A percentile compares a stretch with the other conserved stretches of the same genome.
Evolutionary conservation across 2,888 invertebrate species (phyloP).

Genomic region (Plagiodera versicolora): DNA sequence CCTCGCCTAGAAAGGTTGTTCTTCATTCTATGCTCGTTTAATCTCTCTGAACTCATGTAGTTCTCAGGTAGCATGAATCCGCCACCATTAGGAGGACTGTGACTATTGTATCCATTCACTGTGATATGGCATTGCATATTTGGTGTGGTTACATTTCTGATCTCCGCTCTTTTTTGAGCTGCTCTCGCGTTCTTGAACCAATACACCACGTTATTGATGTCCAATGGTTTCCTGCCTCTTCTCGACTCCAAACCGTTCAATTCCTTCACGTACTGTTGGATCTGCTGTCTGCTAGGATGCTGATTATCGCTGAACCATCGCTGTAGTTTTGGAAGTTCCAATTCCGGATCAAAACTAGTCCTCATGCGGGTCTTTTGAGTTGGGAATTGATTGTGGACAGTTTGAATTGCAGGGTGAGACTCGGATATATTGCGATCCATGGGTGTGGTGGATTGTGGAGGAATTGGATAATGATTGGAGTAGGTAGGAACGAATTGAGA

Average conservation of each 20-base stretch:
- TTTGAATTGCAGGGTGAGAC: conserved; percentile 73
- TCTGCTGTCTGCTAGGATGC: conserved; percentile 95
- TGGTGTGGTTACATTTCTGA: conserved; percentile 61
- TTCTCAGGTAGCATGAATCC: conserved; percentile 64
- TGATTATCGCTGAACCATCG: conserved; percentile 97
- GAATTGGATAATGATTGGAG: conserved; percentile 57
- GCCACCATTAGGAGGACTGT: conserved; percentile 66
- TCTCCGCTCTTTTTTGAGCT: conserved; percentile 89
- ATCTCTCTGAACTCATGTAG: conserved; percentile 57
- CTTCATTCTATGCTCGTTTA: conserved; percentile 64
- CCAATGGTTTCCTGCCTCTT: conserved; percentile 88
- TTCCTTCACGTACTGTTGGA: conserved; percentile 93
- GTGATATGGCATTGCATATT: conserved; percentile 64
- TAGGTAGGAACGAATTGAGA: conserved; percentile 56
- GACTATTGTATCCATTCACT: conserved; percentile 67
- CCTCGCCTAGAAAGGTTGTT: conserved; percentile 62
- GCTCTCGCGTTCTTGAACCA: conserved; percentile 99
- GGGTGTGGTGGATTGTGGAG: conserved; percentile 50
- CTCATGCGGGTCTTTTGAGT: conserved; percentile 93
- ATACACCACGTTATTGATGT: conserved; percentile 94
- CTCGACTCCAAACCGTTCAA: conserved; percentile 91
- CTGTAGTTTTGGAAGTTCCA: conserved; percentile 94
- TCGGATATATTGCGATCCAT: conserved; percentile 60
- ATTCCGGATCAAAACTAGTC: conserved; percentile 95
- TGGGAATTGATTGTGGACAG: conserved; percentile 74